phyloP scores from a whole-genome alignment of 2,113 vertebrate species.

The Gallinago media region DNA sequence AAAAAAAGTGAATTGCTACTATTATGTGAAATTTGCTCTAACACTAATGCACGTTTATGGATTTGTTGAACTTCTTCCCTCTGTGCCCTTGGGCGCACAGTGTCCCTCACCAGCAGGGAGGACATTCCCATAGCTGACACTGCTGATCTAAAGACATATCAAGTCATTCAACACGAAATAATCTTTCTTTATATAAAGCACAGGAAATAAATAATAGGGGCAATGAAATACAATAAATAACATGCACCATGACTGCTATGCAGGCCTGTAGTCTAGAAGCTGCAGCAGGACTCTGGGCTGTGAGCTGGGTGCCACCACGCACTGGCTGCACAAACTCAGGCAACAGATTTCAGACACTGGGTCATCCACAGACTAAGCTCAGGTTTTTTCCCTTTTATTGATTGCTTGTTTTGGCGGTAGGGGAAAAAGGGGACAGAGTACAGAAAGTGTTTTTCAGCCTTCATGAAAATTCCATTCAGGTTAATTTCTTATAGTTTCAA shows the following conservation, averaged over 20 bases:
- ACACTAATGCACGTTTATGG: neutral
- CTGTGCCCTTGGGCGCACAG: neutral
- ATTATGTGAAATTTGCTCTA: neutral
- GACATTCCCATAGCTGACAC: neutral
- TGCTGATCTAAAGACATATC: neutral
- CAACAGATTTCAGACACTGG: neutral
- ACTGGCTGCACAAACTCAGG: neutral
- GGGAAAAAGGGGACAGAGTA: neutral
- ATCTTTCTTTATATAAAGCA: neutral
- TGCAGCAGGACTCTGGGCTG: neutral
- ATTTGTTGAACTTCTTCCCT: neutral
- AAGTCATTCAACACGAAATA: neutral
- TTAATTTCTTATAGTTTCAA: neutral
- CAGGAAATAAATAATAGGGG: neutral
- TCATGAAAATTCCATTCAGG: neutral
- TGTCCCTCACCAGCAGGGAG: neutral
- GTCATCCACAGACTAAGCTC: neutral
- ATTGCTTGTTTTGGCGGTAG: neutral
- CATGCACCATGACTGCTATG: neutral
- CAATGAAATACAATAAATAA: neutral
- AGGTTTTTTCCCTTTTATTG: neutral
- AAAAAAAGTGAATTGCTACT: neutral
- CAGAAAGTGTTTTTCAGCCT: neutral
- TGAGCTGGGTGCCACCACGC: neutral
- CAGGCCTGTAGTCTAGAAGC: neutral